Evolutionary conservation across 2,797 vertebrate genomes (phyloP).

Genomic region (Cossypha caffra): DNA sequence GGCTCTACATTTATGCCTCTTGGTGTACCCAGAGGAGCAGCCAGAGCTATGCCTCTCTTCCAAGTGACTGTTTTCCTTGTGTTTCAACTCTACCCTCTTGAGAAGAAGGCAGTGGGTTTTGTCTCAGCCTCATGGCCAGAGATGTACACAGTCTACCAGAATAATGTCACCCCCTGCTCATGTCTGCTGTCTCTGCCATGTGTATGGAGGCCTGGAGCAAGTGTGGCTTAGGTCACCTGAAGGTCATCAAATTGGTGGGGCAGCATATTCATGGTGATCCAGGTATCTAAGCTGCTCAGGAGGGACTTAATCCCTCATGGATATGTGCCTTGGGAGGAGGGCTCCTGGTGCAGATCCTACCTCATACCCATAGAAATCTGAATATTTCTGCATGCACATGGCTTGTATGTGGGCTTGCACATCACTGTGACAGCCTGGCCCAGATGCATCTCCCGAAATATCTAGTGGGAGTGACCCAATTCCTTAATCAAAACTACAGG

Average conservation of each 20-base stretch:
- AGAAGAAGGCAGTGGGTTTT: conserved; percentile 1
- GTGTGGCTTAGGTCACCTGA: neutral
- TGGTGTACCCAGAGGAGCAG: neutral
- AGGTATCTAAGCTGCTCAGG: neutral
- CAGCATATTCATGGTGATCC: neutral
- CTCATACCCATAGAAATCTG: neutral
- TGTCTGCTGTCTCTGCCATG: neutral
- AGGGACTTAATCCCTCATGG: neutral
- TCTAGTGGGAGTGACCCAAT: neutral
- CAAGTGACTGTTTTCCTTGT: neutral
- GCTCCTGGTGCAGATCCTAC: neutral
- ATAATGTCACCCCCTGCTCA: neutral
- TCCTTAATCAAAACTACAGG: neutral
- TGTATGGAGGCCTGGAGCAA: neutral
- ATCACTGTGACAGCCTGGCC: neutral
- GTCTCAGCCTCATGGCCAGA: neutral
- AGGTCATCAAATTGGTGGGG: neutral
- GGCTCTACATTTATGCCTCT: neutral
- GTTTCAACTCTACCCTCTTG: neutral
- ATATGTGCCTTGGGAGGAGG: neutral
- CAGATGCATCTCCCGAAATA: neutral
- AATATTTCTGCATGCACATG: neutral
- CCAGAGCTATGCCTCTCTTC: conserved; percentile 4
- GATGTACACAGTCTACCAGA: fast-evolving
- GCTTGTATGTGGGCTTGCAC: neutral